Conservation (phyloP, 2,113 vertebrate genomes). For the Zootoca vivipara region DNA sequence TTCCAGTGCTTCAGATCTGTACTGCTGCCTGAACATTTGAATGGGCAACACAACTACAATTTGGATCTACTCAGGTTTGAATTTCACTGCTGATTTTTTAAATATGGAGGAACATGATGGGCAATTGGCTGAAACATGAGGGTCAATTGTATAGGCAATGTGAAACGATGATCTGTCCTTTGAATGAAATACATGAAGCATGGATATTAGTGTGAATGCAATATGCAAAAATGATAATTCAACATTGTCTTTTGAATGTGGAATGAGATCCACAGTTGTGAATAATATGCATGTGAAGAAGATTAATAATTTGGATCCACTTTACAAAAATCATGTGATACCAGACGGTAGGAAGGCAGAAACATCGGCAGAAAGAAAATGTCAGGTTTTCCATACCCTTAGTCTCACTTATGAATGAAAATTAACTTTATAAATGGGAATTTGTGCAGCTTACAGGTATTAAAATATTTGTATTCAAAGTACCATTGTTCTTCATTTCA, state of each 20-base stretch:
- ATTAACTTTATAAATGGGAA: constrained; percentile 53
- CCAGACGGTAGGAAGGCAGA: not conserved
- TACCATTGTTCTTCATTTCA: constrained; percentile 54
- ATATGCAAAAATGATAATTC: not conserved
- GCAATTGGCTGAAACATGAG: not conserved
- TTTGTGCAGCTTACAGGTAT: constrained; percentile 58
- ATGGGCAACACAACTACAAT: not conserved
- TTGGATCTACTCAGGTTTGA: not conserved
- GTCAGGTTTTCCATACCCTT: not conserved
- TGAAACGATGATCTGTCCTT: not conserved
- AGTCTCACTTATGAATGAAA: not conserved
- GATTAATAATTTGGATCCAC: not conserved
- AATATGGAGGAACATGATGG: not conserved
- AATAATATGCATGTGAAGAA: too few relatives aligned
- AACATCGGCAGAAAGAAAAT: not conserved
- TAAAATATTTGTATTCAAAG: constrained; percentile 58
- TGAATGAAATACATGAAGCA: not conserved
- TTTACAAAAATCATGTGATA: not conserved
- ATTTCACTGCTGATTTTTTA: not conserved
- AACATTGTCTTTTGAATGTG: not conserved
- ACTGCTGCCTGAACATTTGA: not conserved
- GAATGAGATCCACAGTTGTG: not conserved
- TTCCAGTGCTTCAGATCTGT: not conserved
- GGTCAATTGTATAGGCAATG: not conserved
- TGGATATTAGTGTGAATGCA: not conserved